Conservation (phyloP, 2,113 vertebrate species). For the Bungarus multicinctus region DNA sequence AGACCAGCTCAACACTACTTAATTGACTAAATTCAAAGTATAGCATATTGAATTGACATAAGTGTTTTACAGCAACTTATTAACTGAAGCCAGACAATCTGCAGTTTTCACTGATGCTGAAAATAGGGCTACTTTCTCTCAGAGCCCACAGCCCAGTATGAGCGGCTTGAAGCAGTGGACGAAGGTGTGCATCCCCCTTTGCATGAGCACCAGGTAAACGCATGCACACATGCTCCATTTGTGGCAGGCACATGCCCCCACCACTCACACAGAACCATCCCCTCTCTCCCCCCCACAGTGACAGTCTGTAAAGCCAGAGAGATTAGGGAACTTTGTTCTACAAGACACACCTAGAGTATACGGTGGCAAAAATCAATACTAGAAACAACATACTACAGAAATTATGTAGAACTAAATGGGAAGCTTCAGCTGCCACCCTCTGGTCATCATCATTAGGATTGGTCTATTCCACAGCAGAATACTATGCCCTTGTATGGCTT, state of each 20-base stretch:
- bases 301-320: too few species aligned
- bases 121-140: not conserved
- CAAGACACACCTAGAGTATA: not conserved
- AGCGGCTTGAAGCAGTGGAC: too few species aligned
- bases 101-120: not conserved
- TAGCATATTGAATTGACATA: not conserved
- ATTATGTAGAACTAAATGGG: not conserved
- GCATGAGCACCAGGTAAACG: not conserved
- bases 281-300: rapidly evolving
- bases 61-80: not conserved
- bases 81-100: not conserved
- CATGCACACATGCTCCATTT: not conserved
- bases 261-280: not conserved
- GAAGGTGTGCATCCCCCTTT: not conserved
- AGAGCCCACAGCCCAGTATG: not conserved
- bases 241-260: too few species aligned
- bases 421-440: not conserved
- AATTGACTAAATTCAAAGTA: not conserved
- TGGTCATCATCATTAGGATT: not conserved
- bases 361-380: not conserved
- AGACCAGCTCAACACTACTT: not conserved
- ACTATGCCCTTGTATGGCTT: too few species aligned
- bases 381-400: not conserved
- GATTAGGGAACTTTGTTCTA: not conserved
- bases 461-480: not conserved